Evolutionary conservation across 2,888 invertebrate genomes (phyloP).

Genomic region (Didymodactylos carnosus): DNA sequence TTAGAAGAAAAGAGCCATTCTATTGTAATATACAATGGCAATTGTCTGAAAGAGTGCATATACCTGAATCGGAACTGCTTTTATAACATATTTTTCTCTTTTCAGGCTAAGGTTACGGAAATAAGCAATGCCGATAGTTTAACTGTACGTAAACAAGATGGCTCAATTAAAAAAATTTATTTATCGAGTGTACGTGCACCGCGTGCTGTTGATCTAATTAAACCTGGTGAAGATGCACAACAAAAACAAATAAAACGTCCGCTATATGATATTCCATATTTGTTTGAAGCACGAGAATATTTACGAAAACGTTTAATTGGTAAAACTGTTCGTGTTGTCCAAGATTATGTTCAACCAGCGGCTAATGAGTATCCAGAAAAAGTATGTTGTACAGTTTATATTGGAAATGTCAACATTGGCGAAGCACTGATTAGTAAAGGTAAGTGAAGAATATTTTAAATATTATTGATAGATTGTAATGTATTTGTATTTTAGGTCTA

Average conservation of each 20-base stretch:
- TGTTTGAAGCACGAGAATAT: slow-evolving; percentile 94
- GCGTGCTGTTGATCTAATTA: slow-evolving; percentile 31
- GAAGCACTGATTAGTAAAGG: slow-evolving; percentile 76
- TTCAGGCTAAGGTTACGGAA: slow-evolving; percentile 43
- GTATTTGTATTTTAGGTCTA: no score
- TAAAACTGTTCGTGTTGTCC: slow-evolving; percentile 48
- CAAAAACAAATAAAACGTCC: slow-evolving; percentile 40
- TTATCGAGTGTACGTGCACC: slow-evolving; percentile 85
- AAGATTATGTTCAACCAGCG: slow-evolving; percentile 79
- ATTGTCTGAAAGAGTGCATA: no score
- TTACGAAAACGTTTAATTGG: slow-evolving; percentile 81
- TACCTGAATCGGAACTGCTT: slow-evolving; percentile 19
- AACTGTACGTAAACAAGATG: slow-evolving; percentile 54
- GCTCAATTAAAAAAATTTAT: slow-evolving; percentile 68
- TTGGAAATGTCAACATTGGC: slow-evolving; percentile 68
- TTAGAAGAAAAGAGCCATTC: no score
- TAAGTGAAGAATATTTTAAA: no score
- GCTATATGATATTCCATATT: slow-evolving; percentile 89
- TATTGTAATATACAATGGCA: no score
- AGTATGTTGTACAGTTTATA: slow-evolving; percentile 69
- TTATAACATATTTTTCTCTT: not conserved
- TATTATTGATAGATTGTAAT: no score
- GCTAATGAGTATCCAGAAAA: slow-evolving; percentile 52
- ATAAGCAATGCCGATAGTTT: slow-evolving; percentile 82
- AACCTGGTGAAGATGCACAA: not conserved